These are phyloP conservation scores for Drepana falcataria DNA, from an alignment of 2,888 invertebrate species.

Conservation along the genomic window DNA sequence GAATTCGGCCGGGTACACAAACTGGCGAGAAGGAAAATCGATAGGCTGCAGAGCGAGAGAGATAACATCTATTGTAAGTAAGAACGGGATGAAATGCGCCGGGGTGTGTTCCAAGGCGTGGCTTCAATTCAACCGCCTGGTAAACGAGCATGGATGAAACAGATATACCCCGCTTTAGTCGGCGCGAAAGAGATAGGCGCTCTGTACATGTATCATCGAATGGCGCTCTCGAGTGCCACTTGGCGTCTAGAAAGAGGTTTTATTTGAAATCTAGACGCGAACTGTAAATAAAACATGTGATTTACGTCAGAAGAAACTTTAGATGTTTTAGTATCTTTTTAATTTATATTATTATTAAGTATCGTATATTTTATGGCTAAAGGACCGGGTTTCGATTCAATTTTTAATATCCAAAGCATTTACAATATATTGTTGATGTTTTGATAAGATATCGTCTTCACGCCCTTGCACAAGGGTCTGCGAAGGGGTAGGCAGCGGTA, in stretches of 20 bases:
- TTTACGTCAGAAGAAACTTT: conserved; percentile 25
- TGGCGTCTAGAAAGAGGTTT: conserved; percentile 18
- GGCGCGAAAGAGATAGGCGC: conserved; percentile 37
- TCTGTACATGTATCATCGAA: conserved; percentile 8
- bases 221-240: conserved; percentile 9
- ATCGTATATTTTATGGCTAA: no score
- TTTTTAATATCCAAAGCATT: no score
- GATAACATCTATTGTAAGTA: conserved; percentile 34
- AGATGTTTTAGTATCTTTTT: conserved; percentile 24
- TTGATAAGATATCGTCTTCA: no score
- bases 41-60: conserved; percentile 46
- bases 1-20: conserved; percentile 66
- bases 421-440: no score
- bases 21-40: conserved; percentile 50
- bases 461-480: no score
- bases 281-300: conserved; percentile 39
- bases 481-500: no score
- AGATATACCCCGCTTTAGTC: conserved; percentile 16
- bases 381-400: no score
- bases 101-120: conserved; percentile 58
- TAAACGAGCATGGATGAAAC: conserved; percentile 33
- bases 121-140: conserved; percentile 48
- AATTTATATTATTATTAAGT: no score
- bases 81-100: conserved; percentile 35
- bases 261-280: conserved; percentile 27